Evolutionary conservation across 2,888 invertebrate species (phyloP), one percentile per base, ranked within the genome.

Genomic region (Eumacrocentrus americanus): DNA sequence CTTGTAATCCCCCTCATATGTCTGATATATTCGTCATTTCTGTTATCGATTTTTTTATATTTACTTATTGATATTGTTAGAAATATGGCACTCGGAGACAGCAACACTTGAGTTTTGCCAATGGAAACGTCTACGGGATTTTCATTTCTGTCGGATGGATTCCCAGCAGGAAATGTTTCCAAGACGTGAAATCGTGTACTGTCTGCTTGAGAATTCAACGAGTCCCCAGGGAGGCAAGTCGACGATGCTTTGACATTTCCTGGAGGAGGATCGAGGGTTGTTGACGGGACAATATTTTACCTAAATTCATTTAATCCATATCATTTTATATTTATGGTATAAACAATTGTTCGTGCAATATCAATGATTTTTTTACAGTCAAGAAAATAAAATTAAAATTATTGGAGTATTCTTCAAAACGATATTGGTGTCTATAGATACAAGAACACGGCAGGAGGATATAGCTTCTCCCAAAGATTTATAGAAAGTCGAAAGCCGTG

Each of bases 401-500:
- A 29, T 9, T 29, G 6, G n/a, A 23, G 47, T 2, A 47, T 14
- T n/a, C 44, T 44, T 3, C 9, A 44, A 44, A 18, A 1, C 22
- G 18, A 11, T 20, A 18, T 29, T 29, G 29, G 9, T 6, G 29
- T 6, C 9, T 6, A 14, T 48, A 29, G 9, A 46, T 46, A 11
- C 5, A 3, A n/a, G 20, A 22, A 23, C 40, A 40, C 23, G 50
- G 34, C 50, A 52, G 44, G 1, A 4, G 25, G 22, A 25, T 42
- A 54, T 44, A 53, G 12, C 11, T 20, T 14, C 1, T 29, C 42
- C 3, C 23, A 34, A 50, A 47, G 62, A 56, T 48, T 48, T 40
- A 52, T 40, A 57, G 56, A 66, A 59, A 64, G 61, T 63, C 61
- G 64, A 63, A 63, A 66, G 64, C 59, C 64, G 60, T 66, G 66